These are phyloP conservation scores for Sparidentex hasta DNA, from an alignment of 2,797 vertebrate genomes.

Conservation along the genomic window DNA sequence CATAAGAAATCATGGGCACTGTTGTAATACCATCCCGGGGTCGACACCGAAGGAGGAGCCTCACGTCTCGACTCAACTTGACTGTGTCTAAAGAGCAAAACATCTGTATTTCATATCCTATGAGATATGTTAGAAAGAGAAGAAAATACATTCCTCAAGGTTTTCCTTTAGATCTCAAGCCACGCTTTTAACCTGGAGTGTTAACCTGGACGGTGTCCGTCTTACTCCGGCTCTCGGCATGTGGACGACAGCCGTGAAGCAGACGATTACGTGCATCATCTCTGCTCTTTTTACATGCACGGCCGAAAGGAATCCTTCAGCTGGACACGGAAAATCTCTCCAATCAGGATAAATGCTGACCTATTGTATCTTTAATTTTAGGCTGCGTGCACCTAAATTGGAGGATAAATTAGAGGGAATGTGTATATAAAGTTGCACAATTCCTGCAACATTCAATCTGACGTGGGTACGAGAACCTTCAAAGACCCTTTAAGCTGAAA, in stretches of 20 bases:
- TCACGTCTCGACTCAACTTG: constrained; percentile 37
- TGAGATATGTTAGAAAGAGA: constrained; percentile 11
- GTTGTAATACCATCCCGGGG: constrained; percentile 46
- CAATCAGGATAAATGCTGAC: not conserved
- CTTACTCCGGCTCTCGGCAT: constrained; percentile 10
- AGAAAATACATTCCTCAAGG: constrained; percentile 15
- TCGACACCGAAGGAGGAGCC: constrained; percentile 31
- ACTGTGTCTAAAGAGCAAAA: constrained; percentile 43
- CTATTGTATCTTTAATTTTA: constrained; percentile 4
- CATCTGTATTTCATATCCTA: constrained; percentile 75
- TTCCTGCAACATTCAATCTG: not conserved
- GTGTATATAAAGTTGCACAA: not conserved
- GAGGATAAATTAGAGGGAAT: not conserved
- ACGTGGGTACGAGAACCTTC: constrained; percentile 1
- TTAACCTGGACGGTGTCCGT: constrained; percentile 4
- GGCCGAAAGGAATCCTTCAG: not conserved
- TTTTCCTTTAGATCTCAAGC: constrained; percentile 53
- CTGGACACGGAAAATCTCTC: not conserved
- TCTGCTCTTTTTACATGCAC: constrained; percentile 17
- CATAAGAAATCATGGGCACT: constrained; percentile 56
- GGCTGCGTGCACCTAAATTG: not conserved
- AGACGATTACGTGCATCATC: constrained; percentile 23
- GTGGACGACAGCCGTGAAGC: constrained; percentile 17
- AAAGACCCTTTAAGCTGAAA: constrained; percentile 33
- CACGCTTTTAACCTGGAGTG: constrained; percentile 28